These are phyloP conservation scores for Guaruba guarouba DNA, from an alignment of 2,113 vertebrate genomes.

Conservation along the genomic window DNA sequence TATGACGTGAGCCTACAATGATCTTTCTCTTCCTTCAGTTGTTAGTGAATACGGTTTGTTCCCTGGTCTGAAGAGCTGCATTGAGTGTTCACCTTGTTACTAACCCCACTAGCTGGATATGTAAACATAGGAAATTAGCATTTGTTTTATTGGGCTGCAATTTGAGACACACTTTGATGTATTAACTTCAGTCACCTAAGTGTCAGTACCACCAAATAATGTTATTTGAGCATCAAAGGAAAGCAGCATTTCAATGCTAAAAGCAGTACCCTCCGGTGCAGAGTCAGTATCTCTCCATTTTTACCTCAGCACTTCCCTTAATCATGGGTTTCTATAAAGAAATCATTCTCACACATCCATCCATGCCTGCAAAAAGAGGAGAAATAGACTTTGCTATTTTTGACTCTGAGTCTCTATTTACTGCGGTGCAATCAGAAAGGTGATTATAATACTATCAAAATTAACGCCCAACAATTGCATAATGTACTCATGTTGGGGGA, in stretches of 20 bases:
- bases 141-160: background rate
- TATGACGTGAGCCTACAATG: background rate
- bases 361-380: background rate
- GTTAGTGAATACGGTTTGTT: background rate
- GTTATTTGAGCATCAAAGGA: background rate
- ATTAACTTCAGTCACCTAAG: background rate
- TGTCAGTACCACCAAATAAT: background rate
- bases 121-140: background rate
- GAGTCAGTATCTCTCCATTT: background rate
- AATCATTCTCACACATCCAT: background rate
- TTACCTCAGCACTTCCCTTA: background rate
- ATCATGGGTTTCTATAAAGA: background rate
- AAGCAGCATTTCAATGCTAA: background rate
- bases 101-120: background rate
- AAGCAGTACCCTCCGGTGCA: background rate
- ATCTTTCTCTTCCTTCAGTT: background rate
- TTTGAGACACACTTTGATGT: background rate
- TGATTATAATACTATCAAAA: slow-evolving; percentile 50
- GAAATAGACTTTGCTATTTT: slow-evolving; percentile 41
- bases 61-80: background rate
- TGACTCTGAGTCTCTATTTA: slow-evolving; percentile 26
- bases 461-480: slow-evolving; percentile 50
- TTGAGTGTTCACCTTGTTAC: background rate
- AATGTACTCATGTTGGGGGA: background rate
- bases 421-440: slow-evolving; percentile 51